Evolutionary conservation across 2,888 invertebrate genomes (phyloP), one percentile per base, ranked within the genome.

Genomic region (Liodrosophila aerea): DNA sequence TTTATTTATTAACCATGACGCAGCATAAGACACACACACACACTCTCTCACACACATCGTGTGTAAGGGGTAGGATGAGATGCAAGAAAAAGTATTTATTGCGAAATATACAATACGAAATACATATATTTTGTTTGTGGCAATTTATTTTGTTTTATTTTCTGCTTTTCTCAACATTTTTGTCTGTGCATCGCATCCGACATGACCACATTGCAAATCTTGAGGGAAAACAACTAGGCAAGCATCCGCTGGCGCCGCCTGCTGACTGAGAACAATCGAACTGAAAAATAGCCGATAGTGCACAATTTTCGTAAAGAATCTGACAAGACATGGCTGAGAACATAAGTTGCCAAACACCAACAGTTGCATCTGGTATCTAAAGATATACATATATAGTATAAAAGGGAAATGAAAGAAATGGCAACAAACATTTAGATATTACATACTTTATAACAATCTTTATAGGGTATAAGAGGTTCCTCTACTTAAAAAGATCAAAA

Each of bases 1-100:
- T 80, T 63, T 54, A 62, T 81, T 81, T 76, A 81, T 77, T 63
- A 74, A 76, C 66, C 64, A 81, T 76, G 77, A 81, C 82, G 71
- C 64, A 71, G 68, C 72, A 71, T 8, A 16, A 54, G 18, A 15
- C 30, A 4, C 16, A 47, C 34, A 46, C 46, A 44, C 9, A 11
- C n/a, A 12, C 7, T 12, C 11, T 12, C 13, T 13, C 13, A 31
- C 36, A 41, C n/a, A 27, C 7, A n/a, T n/a, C n/a, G 15, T 27
- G 47, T 30, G 51, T 63, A 59, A 69, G 39, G 39, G n/a, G n/a
- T 2, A 3, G 7, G 2, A 30, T 30, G 9, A 30, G 30, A 5
- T 9, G n/a, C 7, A 30, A 9, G 4, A 44, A 16, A 34, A 13
- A 57, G 67, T 51, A 75, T 62, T 51, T 56, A 54, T 58, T 52